Conservation (phyloP, 2,797 vertebrate genomes). For the Spizella passerina region DNA sequence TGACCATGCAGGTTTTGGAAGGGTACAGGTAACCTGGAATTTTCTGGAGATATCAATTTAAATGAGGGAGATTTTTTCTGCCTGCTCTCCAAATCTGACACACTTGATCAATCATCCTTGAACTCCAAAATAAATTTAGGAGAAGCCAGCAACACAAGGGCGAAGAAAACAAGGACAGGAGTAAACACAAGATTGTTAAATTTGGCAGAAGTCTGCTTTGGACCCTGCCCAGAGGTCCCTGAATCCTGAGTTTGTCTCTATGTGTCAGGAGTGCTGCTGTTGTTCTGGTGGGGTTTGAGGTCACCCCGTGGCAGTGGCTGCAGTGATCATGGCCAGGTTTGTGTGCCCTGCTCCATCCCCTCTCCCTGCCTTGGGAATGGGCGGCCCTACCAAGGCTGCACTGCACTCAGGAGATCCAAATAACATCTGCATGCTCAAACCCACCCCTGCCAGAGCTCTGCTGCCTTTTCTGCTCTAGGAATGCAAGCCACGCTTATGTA, state of each 20-base stretch:
- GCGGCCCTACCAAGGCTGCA: not conserved
- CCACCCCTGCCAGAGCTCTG: not conserved
- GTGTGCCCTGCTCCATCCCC: not conserved
- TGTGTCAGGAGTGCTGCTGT: not conserved
- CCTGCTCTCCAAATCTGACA: not conserved
- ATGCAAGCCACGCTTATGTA: not conserved
- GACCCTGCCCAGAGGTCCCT: not conserved
- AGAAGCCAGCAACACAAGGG: not conserved
- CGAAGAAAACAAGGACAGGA: not conserved
- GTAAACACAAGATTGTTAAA: not conserved
- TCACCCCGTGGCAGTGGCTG: not conserved
- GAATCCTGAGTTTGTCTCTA: not conserved
- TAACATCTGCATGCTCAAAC: not conserved
- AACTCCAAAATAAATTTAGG: not conserved
- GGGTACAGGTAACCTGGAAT: not conserved
- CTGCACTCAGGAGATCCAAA: not conserved
- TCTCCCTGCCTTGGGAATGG: not conserved
- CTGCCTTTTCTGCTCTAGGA: not conserved
- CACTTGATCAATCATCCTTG: not conserved
- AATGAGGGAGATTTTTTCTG: not conserved
- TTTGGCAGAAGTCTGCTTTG: not conserved
- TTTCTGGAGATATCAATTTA: not conserved
- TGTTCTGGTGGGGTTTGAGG: not conserved
- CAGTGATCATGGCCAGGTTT: accelerated
- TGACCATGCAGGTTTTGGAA: not conserved